These are phyloP conservation scores for Hippocampus mohnikei DNA, from an alignment of 2,113 vertebrate genomes.

Conservation along the genomic window DNA sequence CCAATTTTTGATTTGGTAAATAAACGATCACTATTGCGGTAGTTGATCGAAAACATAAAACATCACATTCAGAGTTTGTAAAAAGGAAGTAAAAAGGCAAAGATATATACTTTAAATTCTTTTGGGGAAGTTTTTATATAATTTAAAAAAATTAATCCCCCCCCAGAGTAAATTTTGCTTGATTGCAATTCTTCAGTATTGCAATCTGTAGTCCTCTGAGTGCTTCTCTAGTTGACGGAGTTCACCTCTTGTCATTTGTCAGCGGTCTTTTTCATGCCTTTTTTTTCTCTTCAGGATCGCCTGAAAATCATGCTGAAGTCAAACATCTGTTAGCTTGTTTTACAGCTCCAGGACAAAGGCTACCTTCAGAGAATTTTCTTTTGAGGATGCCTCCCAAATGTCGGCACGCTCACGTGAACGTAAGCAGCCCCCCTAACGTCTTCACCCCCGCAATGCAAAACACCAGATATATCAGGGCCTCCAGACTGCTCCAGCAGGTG, in stretches of 20 bases:
- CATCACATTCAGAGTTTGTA: too few species aligned
- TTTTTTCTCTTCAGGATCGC: slow-evolving; percentile 2
- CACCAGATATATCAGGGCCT: slow-evolving; percentile 23
- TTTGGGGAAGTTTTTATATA: too few species aligned
- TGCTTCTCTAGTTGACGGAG: neutral
- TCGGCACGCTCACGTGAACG: slow-evolving; percentile 13
- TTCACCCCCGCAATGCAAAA: slow-evolving; percentile 9
- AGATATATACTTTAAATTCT: too few species aligned
- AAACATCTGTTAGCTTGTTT: slow-evolving; percentile 50
- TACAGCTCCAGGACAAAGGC: slow-evolving; percentile 35
- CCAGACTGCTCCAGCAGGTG: slow-evolving; percentile 56
- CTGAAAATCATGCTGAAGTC: slow-evolving; percentile 21
- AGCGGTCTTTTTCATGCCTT: neutral
- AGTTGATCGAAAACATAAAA: too few species aligned
- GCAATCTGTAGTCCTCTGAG: neutral
- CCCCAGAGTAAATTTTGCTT: too few species aligned
- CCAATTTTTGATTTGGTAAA: too few species aligned
- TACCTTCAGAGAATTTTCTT: slow-evolving; percentile 35
- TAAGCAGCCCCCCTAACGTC: neutral
- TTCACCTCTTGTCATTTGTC: slow-evolving; percentile 9
- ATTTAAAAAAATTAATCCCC: too few species aligned
- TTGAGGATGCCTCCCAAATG: slow-evolving; percentile 23
- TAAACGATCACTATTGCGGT: too few species aligned
- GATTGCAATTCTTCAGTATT: too few species aligned
- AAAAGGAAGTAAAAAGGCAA: too few species aligned